phyloP scores from a whole-genome alignment of 1,140 invertebrate genomes.

The Pseudoatta argentina region DNA sequence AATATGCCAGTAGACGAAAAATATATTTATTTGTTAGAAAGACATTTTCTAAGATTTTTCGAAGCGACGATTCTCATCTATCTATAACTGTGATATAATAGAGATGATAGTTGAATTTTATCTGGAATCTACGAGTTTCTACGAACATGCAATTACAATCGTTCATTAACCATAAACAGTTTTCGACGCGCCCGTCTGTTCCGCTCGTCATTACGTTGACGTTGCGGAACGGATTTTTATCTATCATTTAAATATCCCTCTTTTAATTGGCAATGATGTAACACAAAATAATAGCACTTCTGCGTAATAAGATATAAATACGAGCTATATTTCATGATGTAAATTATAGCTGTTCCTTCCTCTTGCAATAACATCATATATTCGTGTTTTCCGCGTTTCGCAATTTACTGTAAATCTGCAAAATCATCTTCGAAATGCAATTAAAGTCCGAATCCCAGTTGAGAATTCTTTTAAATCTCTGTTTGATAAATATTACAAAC shows the following conservation, averaged over 20 bases:
- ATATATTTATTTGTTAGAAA: background rate
- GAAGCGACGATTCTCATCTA: background rate
- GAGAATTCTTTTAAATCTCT: background rate
- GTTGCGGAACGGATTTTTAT: slow-evolving; percentile 22
- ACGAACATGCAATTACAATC: background rate
- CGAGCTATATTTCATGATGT: slow-evolving; percentile 24
- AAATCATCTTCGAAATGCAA: background rate
- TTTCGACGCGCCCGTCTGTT: slow-evolving; percentile 24
- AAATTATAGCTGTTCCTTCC: background rate
- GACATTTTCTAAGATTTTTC: background rate
- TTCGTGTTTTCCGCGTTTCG: background rate
- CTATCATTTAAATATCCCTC: background rate
- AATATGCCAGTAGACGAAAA: background rate
- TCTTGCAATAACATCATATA: background rate
- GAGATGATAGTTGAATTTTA: background rate
- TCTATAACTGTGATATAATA: background rate
- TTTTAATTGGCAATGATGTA: slow-evolving; percentile 14
- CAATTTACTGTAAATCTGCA: background rate
- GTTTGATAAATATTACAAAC: background rate
- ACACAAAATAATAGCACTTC: slow-evolving; percentile 6
- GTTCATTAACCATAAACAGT: slow-evolving; percentile 25
- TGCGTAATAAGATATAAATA: slow-evolving; percentile 12
- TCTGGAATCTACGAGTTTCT: background rate
- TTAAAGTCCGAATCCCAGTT: background rate
- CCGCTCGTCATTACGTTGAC: slow-evolving; percentile 7